phyloP scores from a whole-genome alignment of 2,797 vertebrate genomes.

The Sparidentex hasta region DNA sequence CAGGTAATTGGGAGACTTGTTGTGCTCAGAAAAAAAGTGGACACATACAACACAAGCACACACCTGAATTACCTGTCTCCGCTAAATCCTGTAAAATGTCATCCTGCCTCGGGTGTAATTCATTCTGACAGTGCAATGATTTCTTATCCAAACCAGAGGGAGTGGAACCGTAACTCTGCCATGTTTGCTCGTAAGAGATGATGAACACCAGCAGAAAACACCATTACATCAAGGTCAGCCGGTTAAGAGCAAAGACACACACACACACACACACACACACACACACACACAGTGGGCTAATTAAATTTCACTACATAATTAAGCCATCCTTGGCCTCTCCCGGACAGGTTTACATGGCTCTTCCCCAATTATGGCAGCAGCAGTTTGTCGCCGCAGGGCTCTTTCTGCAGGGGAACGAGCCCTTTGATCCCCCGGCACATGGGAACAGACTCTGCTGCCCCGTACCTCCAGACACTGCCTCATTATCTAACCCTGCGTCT shows the following conservation, averaged over 20 bases:
- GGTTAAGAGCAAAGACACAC: slow-evolving; percentile 40
- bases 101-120: slow-evolving; percentile 19
- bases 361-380: slow-evolving; percentile 70
- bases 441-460: slow-evolving; percentile 50
- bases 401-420: slow-evolving; percentile 38
- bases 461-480: slow-evolving; percentile 30
- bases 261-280: slow-evolving; percentile 42
- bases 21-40: neutral
- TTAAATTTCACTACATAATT: slow-evolving; percentile 79
- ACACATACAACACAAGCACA: slow-evolving; percentile 22
- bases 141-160: slow-evolving; percentile 29
- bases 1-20: slow-evolving; percentile 12
- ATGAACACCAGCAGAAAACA: slow-evolving; percentile 58
- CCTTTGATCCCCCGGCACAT: slow-evolving; percentile 76
- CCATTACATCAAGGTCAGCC: slow-evolving; percentile 57
- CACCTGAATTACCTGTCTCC: neutral
- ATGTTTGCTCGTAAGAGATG: slow-evolving; percentile 47
- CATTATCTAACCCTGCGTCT: slow-evolving; percentile 44
- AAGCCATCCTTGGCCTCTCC: slow-evolving; percentile 68
- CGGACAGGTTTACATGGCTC: slow-evolving; percentile 71
- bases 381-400: slow-evolving; percentile 54
- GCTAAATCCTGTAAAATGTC: slow-evolving; percentile 21
- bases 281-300: slow-evolving; percentile 67
- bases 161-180: slow-evolving; percentile 41
- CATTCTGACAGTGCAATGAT: slow-evolving; percentile 32